phyloP scores from a whole-genome alignment of 2,888 invertebrate genomes.

The Blastobasis lacticolella region DNA sequence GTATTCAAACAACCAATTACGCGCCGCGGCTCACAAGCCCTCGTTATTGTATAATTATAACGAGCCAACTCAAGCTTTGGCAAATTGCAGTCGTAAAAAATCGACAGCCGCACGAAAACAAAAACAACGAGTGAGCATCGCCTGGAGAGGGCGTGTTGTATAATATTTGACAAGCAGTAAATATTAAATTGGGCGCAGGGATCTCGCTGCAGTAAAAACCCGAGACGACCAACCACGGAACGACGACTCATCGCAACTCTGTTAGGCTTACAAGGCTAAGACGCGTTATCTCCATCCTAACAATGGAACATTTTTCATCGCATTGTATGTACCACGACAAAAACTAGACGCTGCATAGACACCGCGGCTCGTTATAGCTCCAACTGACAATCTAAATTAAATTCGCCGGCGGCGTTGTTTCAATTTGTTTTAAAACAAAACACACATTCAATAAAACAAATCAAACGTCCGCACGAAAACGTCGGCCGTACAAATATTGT shows the following conservation, averaged over 20 bases:
- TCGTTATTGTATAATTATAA: constrained; percentile 35
- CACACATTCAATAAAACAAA: constrained; percentile 59
- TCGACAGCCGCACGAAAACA: constrained; percentile 43
- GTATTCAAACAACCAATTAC: constrained; percentile 25
- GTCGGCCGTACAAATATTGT: constrained; percentile 57
- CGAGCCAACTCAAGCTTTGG: constrained; percentile 25
- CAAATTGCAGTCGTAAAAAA: constrained; percentile 45
- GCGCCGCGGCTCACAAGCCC: constrained; percentile 15
- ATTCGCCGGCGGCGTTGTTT: constrained; percentile 52
- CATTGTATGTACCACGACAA: constrained; percentile 38
- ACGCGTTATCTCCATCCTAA: constrained; percentile 52
- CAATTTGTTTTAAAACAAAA: constrained; percentile 55
- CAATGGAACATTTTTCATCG: constrained; percentile 55
- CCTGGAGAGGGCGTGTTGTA: constrained; percentile 40
- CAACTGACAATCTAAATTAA: constrained; percentile 52
- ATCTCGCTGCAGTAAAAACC: constrained; percentile 40
- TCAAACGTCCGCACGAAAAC: constrained; percentile 44
- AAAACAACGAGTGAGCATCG: constrained; percentile 42
- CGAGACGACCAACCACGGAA: constrained; percentile 29
- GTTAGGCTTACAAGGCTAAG: constrained; percentile 49
- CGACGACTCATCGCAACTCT: constrained; percentile 51
- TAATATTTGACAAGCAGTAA: constrained; percentile 62
- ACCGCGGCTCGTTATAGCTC: constrained; percentile 30
- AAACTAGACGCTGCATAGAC: constrained; percentile 47
- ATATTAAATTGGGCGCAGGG: constrained; percentile 55